Evolutionary conservation across 2,888 invertebrate species (phyloP).

Genomic region (Troides aeacus): DNA sequence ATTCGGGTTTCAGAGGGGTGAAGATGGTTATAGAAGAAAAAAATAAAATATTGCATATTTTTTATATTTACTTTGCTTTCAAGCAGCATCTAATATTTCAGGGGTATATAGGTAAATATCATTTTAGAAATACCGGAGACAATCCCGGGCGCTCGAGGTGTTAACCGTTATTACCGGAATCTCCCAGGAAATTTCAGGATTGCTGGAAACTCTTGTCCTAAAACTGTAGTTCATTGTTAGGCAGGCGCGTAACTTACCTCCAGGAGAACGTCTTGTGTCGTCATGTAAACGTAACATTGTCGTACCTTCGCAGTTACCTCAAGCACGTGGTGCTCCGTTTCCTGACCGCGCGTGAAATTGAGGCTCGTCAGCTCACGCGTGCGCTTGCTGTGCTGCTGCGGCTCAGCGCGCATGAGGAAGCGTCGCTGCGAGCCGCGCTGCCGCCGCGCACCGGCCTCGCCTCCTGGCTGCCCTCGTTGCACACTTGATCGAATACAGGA

Average conservation of each 20-base stretch:
- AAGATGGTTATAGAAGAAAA: too few relatives aligned
- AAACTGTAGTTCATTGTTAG: neutral
- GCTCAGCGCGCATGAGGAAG: constrained; percentile 92
- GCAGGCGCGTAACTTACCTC: neutral
- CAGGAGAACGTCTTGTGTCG: neutral
- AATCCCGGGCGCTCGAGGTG: too few relatives aligned
- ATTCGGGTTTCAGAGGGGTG: too few relatives aligned
- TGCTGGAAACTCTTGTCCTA: too few relatives aligned
- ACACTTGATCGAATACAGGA: constrained; percentile 50
- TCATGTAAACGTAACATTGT: neutral
- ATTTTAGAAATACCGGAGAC: too few relatives aligned
- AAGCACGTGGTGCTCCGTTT: constrained; percentile 97
- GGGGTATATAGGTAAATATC: too few relatives aligned
- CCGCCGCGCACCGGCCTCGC: constrained; percentile 65
- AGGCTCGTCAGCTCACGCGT: constrained; percentile 93
- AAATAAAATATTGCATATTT: too few relatives aligned
- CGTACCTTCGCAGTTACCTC: constrained; percentile 81
- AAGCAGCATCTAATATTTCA: too few relatives aligned
- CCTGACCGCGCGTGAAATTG: constrained; percentile 91
- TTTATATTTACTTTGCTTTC: too few relatives aligned
- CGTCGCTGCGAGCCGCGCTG: constrained; percentile 88
- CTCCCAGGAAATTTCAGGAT: too few relatives aligned
- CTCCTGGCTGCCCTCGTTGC: constrained; percentile 65
- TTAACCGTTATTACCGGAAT: too few relatives aligned
- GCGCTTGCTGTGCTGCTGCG: constrained; percentile 92